Base-by-base conservation (phyloP, 2,113 vertebrate genomes). In the Limnothrissa miodon region DNA sequence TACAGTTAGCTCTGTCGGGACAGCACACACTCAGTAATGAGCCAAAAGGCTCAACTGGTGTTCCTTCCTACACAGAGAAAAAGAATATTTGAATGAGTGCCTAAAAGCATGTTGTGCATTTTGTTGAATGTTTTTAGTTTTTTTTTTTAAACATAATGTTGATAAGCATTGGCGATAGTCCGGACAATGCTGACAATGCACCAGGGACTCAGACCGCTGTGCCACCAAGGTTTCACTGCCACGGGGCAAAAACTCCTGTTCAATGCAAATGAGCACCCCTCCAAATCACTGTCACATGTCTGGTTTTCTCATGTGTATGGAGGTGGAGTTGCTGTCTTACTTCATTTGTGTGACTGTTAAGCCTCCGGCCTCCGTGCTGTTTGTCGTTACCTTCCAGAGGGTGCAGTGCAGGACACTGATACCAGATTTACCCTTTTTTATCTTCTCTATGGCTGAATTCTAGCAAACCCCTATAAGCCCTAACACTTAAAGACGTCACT, bases 381-480 rank as follows among this genome's bases (percentile, higher is more conserved):
- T 17, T 74, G 66, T 4, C 36, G 29, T 74, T 74, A 0, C 13
- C 0, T 36, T 74, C 29, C 66, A 74, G 29, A 36, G 9, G 45
- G 78, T 78, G 36, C 85, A 88, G 88, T 89, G 90, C 90, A 84
- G 90, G 90, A 25, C 90, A 87, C 90, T 90, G 89, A 78, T 82
- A 39, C 82, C 44, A 48, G 82, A 15, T 25, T 42, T 83, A 84
- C 82, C 29, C 46, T 81, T 45, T 78, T 83, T 62, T 79, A 19
- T 39, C 33, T 59, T 53, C 78, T 85, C 39, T 79, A 15, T 42
- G 33, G 29, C 53, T 80, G 5, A 56, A 45, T 53, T 78, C 80
- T 81, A n/a, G n/a, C 42, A 42, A 42, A 4, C 42, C 42, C 42
- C 42, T 6, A 2, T 6, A 42, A 42, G 42, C 42, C 42, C 42